Evolutionary conservation across 64 coral and sea anemone species (phyloP).

Genomic region (Anthopleura sola): DNA sequence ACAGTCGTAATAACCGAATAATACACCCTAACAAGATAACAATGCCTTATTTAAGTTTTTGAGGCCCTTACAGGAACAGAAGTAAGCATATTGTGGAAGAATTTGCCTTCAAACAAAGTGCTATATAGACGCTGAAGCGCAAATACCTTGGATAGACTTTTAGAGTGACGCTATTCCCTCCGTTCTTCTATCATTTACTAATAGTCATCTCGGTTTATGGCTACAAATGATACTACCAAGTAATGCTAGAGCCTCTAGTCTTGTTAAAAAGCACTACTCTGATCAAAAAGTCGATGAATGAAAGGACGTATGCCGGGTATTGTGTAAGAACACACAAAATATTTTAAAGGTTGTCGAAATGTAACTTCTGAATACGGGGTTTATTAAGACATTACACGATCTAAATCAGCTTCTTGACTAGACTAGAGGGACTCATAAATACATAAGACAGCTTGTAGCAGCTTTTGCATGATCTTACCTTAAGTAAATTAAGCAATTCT

Average conservation of each 20-base stretch:
- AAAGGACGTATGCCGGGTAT: background rate
- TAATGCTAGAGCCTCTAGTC: background rate
- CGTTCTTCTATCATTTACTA: background rate
- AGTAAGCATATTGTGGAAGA: background rate
- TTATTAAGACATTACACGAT: background rate
- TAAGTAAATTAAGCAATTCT: conserved; percentile 48
- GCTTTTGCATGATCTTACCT: conserved; percentile 43
- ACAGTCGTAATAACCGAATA: background rate
- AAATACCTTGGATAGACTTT: background rate
- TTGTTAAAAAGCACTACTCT: background rate
- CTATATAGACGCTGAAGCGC: conserved; percentile 10
- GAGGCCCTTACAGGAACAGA: background rate
- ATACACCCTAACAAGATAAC: background rate
- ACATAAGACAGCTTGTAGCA: conserved; percentile 1
- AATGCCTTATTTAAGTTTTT: background rate
- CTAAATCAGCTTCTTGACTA: conserved; percentile 24
- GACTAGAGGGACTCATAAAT: background rate
- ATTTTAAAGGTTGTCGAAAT: background rate
- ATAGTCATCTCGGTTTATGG: background rate
- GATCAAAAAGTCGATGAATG: conserved; percentile 12
- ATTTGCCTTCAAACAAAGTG: conserved; percentile 3
- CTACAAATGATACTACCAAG: background rate
- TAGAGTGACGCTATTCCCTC: background rate
- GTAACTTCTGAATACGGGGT: conserved; percentile 28
- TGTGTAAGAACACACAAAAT: conserved; percentile 8